These are phyloP conservation scores for Formica selysi DNA, from an alignment of 1,140 invertebrate species.

Conservation along the genomic window DNA sequence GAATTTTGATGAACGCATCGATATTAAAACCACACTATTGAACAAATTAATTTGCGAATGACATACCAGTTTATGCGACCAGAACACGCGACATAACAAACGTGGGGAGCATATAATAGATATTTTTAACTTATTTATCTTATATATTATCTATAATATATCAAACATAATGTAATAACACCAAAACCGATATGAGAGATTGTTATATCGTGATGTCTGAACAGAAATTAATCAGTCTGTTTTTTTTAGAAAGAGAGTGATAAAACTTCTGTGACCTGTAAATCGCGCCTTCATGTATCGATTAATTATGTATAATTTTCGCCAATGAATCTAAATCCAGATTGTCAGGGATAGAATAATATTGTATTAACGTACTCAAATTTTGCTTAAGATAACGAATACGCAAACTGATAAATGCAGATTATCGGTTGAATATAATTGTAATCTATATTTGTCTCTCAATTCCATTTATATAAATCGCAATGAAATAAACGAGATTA, in stretches of 20 bases:
- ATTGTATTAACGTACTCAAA: conserved; percentile 10
- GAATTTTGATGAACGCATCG: conserved; percentile 59
- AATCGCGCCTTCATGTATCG: neutral
- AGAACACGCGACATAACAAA: conserved; percentile 20
- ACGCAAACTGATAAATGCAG: neutral
- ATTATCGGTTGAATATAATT: neutral
- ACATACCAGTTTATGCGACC: conserved; percentile 38
- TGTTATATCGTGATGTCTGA: conserved; percentile 12
- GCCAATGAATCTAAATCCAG: neutral
- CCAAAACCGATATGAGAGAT: neutral
- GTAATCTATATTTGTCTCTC: neutral
- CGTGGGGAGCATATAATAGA: conserved; percentile 12
- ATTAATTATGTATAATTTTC: conserved; percentile 31
- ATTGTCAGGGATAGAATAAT: neutral
- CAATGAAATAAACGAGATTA: neutral
- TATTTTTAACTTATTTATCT: conserved; percentile 50
- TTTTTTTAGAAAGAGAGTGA: neutral
- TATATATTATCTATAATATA: conserved; percentile 42
- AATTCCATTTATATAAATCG: neutral
- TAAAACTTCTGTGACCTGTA: neutral
- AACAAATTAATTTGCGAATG: conserved; percentile 58
- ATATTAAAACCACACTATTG: conserved; percentile 53
- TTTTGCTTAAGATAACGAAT: neutral
- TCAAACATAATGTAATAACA: conserved; percentile 24
- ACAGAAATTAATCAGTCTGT: neutral